phyloP scores from a whole-genome alignment of 1,140 invertebrate genomes.

The Physella acuta region DNA sequence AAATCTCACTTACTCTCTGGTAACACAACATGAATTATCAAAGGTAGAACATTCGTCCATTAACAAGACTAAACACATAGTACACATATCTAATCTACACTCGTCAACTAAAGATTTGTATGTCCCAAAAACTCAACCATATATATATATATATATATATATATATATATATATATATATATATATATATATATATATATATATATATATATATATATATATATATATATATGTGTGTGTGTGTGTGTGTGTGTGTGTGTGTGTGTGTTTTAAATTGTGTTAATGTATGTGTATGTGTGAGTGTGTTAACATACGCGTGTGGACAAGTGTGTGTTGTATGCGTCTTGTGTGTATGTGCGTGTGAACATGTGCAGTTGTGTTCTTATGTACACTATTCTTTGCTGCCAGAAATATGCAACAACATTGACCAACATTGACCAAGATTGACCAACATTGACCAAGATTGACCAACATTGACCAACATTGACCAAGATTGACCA shows the following conservation, averaged over 20 bases:
- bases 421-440: not conserved
- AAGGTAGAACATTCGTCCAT: too few relatives aligned
- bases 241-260: constrained; percentile 9
- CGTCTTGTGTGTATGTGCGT: constrained; percentile 12
- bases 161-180: constrained; percentile 9
- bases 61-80: too few relatives aligned
- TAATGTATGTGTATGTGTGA: not conserved
- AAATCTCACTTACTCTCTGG: too few relatives aligned
- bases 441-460: not conserved
- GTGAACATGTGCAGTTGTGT: not conserved
- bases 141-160: too few relatives aligned
- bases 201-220: constrained; percentile 1
- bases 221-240: constrained; percentile 1
- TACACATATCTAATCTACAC: too few relatives aligned
- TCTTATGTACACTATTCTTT: not conserved
- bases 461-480: not conserved
- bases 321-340: not conserved
- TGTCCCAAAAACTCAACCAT: too few relatives aligned
- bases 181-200: constrained; percentile 11
- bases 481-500: not conserved
- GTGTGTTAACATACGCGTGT: constrained; percentile 3
- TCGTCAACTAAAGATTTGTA: too few relatives aligned
- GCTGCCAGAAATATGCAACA: not conserved
- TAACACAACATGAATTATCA: too few relatives aligned
- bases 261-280: not conserved